Percentiles rank a stretch among this genome's conserved stretches.
Conservation (phyloP, 2,797 vertebrate species). For the Hyperoplus lanceolatus region DNA sequence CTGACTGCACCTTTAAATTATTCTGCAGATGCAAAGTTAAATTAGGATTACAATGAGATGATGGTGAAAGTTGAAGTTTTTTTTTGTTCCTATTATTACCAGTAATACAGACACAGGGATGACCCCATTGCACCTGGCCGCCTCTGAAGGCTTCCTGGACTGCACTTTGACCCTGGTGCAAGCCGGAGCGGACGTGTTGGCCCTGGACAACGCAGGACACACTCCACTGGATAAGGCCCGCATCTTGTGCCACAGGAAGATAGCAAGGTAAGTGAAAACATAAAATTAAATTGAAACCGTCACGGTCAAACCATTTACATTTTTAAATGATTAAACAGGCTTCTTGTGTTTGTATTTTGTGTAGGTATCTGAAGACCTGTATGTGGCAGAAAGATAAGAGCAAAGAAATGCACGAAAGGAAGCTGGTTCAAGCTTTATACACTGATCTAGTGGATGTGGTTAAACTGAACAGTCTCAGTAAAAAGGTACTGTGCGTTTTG, state of each 20-base stretch:
- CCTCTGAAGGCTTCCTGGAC: constrained; percentile 74
- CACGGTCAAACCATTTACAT: background rate
- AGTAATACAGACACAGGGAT: constrained; percentile 70
- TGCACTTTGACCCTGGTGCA: constrained; percentile 67
- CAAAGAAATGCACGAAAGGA: constrained; percentile 62
- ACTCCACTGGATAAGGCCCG: constrained; percentile 76
- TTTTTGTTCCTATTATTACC: background rate
- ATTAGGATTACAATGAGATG: constrained; percentile 21
- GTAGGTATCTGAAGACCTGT: constrained; percentile 67
- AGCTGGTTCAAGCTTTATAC: constrained; percentile 44
- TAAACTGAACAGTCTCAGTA: constrained; percentile 15
- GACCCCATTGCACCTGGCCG: constrained; percentile 81
- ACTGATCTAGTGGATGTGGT: constrained; percentile 51
- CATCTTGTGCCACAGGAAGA: constrained; percentile 67
- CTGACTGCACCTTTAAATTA: background rate
- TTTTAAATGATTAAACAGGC: background rate
- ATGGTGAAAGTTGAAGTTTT: constrained; percentile 6
- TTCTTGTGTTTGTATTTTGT: background rate
- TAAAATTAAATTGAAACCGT: background rate
- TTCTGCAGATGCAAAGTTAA: background rate
- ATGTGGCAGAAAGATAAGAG: constrained; percentile 63
- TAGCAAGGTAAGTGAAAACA: constrained; percentile 68
- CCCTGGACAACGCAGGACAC: constrained; percentile 68
- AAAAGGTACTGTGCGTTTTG: constrained; percentile 44
- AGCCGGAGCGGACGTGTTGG: constrained; percentile 71